These are phyloP conservation scores for Euproctis similis DNA, from an alignment of 2,888 invertebrate species.

Conservation along the genomic window DNA sequence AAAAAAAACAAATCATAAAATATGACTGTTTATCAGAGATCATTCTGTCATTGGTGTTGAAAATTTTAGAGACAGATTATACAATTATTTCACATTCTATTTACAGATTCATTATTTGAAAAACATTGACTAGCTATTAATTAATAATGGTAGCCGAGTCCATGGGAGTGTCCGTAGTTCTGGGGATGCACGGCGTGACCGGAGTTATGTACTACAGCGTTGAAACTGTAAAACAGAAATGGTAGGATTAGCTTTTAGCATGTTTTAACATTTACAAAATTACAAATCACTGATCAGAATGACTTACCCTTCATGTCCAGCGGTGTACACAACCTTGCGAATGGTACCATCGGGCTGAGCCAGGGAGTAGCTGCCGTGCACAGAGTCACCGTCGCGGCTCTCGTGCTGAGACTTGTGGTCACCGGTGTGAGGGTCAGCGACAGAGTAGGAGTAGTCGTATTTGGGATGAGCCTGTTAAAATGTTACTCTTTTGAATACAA, in stretches of 20 bases:
- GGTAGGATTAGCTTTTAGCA: too few relatives aligned
- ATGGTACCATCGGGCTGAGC: constrained; percentile 73
- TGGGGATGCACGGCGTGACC: constrained; percentile 9
- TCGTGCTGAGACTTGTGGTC: constrained; percentile 75
- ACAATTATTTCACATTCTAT: neutral
- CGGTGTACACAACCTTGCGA: constrained; percentile 70
- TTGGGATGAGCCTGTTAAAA: constrained; percentile 46
- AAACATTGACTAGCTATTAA: too few relatives aligned
- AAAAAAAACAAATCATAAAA: too few relatives aligned
- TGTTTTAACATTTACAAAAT: too few relatives aligned
- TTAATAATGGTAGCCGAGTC: too few relatives aligned
- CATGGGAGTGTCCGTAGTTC: neutral
- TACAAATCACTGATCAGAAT: neutral
- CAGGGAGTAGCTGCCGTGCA: constrained; percentile 77
- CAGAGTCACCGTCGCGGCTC: constrained; percentile 67
- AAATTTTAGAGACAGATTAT: too few relatives aligned
- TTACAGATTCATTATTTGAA: too few relatives aligned
- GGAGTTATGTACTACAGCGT: constrained; percentile 63
- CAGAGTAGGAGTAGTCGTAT: constrained; percentile 69
- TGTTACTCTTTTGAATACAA: too few relatives aligned
- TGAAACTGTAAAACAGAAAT: constrained; percentile 40
- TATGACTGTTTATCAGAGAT: too few relatives aligned
- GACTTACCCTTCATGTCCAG: constrained; percentile 66
- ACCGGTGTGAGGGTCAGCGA: constrained; percentile 73
- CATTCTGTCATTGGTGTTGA: too few relatives aligned